Base-by-base conservation (phyloP, 1,140 invertebrate genomes). In the Brachionus plicatilis region DNA sequence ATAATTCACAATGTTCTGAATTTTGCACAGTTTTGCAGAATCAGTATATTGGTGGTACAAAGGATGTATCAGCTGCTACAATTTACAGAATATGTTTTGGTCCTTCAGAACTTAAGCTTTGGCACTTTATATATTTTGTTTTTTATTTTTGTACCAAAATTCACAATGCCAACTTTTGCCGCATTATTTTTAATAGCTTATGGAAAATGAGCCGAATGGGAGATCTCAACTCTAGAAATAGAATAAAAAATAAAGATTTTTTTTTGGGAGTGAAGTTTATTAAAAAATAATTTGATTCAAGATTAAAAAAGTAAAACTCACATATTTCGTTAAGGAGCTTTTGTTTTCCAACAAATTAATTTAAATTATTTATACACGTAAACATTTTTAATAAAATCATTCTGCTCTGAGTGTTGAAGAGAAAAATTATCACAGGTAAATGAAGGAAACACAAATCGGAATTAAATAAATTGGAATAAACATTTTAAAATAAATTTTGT, bases 401-500 rank as follows among this genome's bases (percentile, higher is more conserved):
- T 60, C 53, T 60, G 53, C 20, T 60, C 53, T 60, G 6, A 20
- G 9, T 20, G 53, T 60, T 9, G 47, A 60, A 60, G 17, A 60
- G 4, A 20, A 60, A 27, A 7, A 7, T 37, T 68, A 68, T 68
- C 66, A 41, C 66, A 68, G 66, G 66, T 68, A 68, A 33, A 68
- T 41, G 33, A 68, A 68, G 37, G 41, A 20, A 72, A 72, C 33
- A 20, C 41, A 41, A 41, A 41, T 43, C 17, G 17, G 37, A 43
- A 72, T 43, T n/a, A 14, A 37, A 37, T 37, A 37, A 17, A 37
- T 72, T 72, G 41, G 41, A 20, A 72, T 2, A 72, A 2, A 43
- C 9, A 17, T 6, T 14, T 47, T 72, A 84, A 20, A 84, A 84
- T 43, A 84, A 65, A 53, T 75, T 56, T 65, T 95, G 94, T 87